Percentiles rank a stretch among this genome's conserved stretches.
phyloP scores from a whole-genome alignment of 2,797 vertebrate genomes.

The Caiman crocodilus region DNA sequence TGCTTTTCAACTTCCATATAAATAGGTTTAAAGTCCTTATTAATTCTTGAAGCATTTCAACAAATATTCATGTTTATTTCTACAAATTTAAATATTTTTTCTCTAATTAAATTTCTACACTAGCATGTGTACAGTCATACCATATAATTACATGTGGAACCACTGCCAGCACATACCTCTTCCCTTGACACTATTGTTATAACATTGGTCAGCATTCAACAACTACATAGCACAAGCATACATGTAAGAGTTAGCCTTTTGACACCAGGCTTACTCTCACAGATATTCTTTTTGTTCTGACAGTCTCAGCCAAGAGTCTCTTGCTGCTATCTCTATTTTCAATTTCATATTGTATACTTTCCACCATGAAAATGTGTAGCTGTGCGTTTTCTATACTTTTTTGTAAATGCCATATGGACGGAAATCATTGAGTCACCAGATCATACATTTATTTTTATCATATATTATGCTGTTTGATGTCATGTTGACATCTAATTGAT shows the following conservation, averaged over 20 bases:
- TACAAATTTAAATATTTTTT: neutral
- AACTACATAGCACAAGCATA: neutral
- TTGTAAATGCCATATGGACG: conserved; percentile 71
- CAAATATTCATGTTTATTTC: conserved; percentile 38
- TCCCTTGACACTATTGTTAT: neutral
- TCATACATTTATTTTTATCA: conserved; percentile 77
- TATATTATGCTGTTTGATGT: conserved; percentile 81
- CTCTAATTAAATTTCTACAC: conserved; percentile 3
- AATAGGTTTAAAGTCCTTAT: conserved; percentile 38
- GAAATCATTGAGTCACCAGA: conserved; percentile 76
- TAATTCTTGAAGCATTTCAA: conserved; percentile 49
- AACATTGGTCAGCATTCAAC: neutral
- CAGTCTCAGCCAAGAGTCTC: conserved; percentile 59
- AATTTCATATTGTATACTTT: conserved; percentile 66
- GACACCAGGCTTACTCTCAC: neutral
- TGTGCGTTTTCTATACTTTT: conserved; percentile 70
- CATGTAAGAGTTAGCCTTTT: neutral
- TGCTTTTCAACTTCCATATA: conserved; percentile 47
- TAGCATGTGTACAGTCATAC: neutral
- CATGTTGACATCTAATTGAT: conserved; percentile 79
- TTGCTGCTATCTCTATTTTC: conserved; percentile 70
- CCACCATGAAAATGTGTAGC: conserved; percentile 37
- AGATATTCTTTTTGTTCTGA: conserved; percentile 27
- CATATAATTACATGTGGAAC: neutral
- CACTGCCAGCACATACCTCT: neutral